Percentiles rank a stretch among this genome's conserved stretches.
Conservation (phyloP, 2,113 vertebrate genomes). For the Urocynchramus pylzowi region DNA sequence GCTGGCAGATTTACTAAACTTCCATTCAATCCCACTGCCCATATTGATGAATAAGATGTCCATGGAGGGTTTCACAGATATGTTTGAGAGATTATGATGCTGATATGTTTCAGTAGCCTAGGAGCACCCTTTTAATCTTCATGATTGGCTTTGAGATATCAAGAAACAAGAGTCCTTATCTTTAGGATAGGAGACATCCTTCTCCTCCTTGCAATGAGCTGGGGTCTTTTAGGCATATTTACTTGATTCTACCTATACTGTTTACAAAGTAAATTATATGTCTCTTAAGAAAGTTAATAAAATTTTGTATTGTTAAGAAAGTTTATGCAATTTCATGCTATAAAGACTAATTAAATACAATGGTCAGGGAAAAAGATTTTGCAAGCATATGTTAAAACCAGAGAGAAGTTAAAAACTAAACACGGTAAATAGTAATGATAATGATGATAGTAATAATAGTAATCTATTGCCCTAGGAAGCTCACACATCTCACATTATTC, state of each 20-base stretch:
- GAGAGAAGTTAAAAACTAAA: neutral
- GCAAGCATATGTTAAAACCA: neutral
- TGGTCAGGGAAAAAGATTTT: neutral
- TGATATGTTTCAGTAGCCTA: neutral
- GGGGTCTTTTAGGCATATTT: neutral
- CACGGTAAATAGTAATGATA: neutral
- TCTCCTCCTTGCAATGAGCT: neutral
- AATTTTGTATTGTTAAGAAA: neutral
- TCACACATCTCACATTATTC: neutral
- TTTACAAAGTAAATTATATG: neutral
- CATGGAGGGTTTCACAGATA: neutral
- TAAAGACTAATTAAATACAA: neutral
- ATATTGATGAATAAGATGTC: too few relatives aligned
- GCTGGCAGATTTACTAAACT: neutral
- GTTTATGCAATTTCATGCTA: neutral
- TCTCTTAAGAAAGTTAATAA: neutral
- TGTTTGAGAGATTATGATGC: neutral
- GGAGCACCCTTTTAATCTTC: neutral
- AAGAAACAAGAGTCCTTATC: neutral
- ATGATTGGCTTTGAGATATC: neutral
- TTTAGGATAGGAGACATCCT: neutral
- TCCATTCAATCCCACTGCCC: neutral
- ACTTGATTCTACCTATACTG: neutral
- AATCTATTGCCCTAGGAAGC: neutral
- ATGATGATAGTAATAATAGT: neutral